Percentiles rank a stretch among this genome's conserved stretches.
Conservation (phyloP, 2,797 vertebrate genomes). For the Catostomus latipinnis region DNA sequence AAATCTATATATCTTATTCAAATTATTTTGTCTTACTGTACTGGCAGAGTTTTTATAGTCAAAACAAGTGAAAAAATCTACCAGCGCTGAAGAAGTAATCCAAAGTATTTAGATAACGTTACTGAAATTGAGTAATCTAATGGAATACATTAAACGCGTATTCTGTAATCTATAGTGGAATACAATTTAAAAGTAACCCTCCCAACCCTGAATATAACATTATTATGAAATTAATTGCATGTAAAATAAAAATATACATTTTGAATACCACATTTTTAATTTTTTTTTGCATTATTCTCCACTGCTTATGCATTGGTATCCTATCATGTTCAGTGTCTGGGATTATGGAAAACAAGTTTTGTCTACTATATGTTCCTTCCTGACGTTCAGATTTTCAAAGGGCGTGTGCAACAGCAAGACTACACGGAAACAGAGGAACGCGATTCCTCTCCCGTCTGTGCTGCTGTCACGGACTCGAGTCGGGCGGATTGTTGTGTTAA, state of each 20-base stretch:
- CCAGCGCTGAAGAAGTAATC: too few species aligned
- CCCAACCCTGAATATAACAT: background rate
- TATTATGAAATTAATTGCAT: background rate
- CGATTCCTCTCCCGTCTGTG: constrained; percentile 20
- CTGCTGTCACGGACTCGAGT: constrained; percentile 20
- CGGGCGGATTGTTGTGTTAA: constrained; percentile 36
- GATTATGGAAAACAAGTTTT: background rate
- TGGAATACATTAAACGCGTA: too few species aligned
- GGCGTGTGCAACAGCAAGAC: constrained; percentile 22
- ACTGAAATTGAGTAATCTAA: too few species aligned
- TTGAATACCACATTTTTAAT: background rate
- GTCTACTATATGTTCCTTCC: background rate
- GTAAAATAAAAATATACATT: background rate
- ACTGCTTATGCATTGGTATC: background rate
- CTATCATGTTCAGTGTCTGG: background rate
- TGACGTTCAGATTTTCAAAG: constrained; percentile 37
- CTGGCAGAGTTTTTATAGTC: too few species aligned
- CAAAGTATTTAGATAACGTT: too few species aligned
- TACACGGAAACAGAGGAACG: constrained; percentile 23
- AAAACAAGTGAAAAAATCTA: too few species aligned
- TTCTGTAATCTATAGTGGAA: too few species aligned
- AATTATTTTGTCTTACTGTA: too few species aligned
- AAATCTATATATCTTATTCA: too few species aligned
- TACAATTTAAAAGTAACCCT: too few species aligned
- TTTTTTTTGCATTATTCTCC: background rate